Evolutionary conservation across 2,888 invertebrate species (phyloP).

Genomic region (Drosophila anomalata): DNA sequence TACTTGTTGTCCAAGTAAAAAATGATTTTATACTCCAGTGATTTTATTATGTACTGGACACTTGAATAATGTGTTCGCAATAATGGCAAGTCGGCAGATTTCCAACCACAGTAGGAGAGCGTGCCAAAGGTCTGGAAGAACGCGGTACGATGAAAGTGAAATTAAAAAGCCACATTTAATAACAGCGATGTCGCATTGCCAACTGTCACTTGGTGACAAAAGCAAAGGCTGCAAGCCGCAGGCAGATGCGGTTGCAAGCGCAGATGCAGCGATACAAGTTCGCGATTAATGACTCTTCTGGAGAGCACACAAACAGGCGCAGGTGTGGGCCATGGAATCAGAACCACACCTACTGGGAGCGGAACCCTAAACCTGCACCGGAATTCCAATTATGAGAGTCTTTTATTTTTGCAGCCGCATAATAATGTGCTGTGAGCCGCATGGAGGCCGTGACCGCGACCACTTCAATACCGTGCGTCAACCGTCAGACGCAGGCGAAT

Average conservation of each 20-base stretch:
- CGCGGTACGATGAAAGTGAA: constrained; percentile 27
- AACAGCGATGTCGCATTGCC: constrained; percentile 53
- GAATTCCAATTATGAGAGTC: constrained; percentile 24
- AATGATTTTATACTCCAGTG: neutral
- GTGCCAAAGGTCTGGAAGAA: constrained; percentile 2
- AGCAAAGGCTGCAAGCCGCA: constrained; percentile 11
- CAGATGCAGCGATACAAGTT: constrained; percentile 7
- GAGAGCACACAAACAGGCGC: neutral
- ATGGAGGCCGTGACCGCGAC: constrained; percentile 8
- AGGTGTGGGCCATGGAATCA: constrained; percentile 10
- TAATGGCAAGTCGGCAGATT: constrained; percentile 3
- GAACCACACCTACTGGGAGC: constrained; percentile 7
- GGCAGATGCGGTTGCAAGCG: constrained; percentile 9
- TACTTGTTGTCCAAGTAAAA: too few relatives aligned
- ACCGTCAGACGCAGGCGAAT: constrained; percentile 13
- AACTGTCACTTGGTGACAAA: constrained; percentile 45
- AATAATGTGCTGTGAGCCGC: constrained; percentile 33
- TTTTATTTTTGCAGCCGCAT: constrained; percentile 19
- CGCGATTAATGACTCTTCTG: constrained; percentile 20
- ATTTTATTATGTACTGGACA: neutral
- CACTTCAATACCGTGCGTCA: constrained; percentile 11
- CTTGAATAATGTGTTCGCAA: neutral
- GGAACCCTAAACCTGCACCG: neutral
- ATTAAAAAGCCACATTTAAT: constrained; percentile 54
- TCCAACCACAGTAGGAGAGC: neutral